Evolutionary conservation across 2,797 vertebrate species (phyloP).

Genomic region (Urosaurus nigricauda): DNA sequence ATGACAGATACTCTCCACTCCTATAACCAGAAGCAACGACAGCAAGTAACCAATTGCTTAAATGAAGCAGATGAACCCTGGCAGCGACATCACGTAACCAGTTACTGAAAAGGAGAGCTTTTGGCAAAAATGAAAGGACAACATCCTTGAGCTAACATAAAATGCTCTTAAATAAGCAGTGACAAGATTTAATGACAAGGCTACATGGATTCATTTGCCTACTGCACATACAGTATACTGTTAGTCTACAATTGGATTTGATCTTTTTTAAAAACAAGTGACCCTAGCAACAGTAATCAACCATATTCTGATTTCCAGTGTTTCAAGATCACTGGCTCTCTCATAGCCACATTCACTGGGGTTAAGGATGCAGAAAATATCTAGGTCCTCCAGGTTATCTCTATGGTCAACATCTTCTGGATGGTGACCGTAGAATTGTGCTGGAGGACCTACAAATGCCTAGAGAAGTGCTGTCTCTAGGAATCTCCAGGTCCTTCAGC

Average conservation of each 20-base stretch:
- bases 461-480: too few relatives aligned
- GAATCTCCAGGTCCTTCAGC: too few relatives aligned
- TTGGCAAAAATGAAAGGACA: constrained; percentile 47
- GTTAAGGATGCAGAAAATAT: too few relatives aligned
- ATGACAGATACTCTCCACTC: constrained; percentile 21
- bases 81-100: constrained; percentile 42
- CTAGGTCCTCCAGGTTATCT: too few relatives aligned
- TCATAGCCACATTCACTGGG: too few relatives aligned
- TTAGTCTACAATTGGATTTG: background rate
- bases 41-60: constrained; percentile 55
- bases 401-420: too few relatives aligned
- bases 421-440: too few relatives aligned
- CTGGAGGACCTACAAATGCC: too few relatives aligned
- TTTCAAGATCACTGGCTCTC: background rate
- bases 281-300: background rate
- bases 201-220: background rate
- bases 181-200: background rate
- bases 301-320: background rate
- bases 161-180: constrained; percentile 44
- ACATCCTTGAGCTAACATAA: constrained; percentile 33
- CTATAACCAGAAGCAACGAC: background rate
- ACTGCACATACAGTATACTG: background rate
- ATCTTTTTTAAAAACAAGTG: background rate
- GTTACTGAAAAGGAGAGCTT: constrained; percentile 47
- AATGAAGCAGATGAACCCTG: constrained; percentile 22